Base-by-base conservation (phyloP, 2,888 invertebrate species). In the Cosmia pyralina region DNA sequence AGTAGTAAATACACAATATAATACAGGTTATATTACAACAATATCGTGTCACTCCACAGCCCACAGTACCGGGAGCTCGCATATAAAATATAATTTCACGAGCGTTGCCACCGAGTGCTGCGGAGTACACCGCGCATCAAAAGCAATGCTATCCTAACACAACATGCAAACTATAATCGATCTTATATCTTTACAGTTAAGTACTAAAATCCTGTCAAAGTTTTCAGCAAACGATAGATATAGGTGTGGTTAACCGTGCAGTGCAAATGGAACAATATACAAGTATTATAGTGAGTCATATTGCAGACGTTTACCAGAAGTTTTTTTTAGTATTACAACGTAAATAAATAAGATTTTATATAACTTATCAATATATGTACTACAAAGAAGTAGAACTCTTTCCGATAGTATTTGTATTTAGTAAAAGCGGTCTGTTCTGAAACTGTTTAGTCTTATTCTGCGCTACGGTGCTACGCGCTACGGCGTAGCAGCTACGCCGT, bases 11-110 rank as follows among this genome's bases (percentile, higher is more conserved):
- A 59, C 13, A 41, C 22, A 52, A 44, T 50, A 70, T 41, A 53
- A 63, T 28, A 66, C 55, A 60, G 44, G 69, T 76, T 85, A 72
- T 66, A 78, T 72, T 75, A 63, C 67, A 69, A 72, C 79, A 75
- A 82, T 78, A 82, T 72, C 44, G 53, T 74, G 66, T 74, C 64
- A 44, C 17, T 53, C 59, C 57, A 53, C 66, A 72, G 69, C 69
- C 69, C 50, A 60, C 53, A 71, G 66, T 86, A 72, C 71, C 77
- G 60, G 53, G 70, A 64, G 65, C 69, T 69, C 66, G 72, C 72
- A 74, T 75, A 86, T 84, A 86, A 84, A 87, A 86, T 86, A 87
- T 79, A 87, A 82, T 85, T 87, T 79, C 72, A 84, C 84, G 75
- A 83, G 63, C 72, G 53, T 69, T 76, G 75, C 79, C 73, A 78